Base-by-base conservation (phyloP, 2,113 vertebrate species). In the Myodes glareolus region DNA sequence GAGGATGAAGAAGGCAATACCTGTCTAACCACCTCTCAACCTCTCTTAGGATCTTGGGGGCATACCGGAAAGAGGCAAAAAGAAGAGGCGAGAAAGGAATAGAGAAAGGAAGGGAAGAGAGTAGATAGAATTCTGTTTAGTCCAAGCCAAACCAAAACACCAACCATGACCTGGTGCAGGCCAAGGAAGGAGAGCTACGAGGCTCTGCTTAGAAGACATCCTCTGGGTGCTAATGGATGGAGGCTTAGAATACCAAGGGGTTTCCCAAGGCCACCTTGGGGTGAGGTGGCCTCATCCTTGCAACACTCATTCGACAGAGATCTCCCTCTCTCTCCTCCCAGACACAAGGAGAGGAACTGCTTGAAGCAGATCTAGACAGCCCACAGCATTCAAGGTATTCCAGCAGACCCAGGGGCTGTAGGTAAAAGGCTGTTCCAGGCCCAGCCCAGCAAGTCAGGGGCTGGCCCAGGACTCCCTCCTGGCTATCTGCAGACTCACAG, bases 121-220 rank as follows among this genome's bases (percentile, higher is more conserved):
- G 50, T 61, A 84, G 25, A 36, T 4, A 88, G 47, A 88, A n/a
- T 31, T 58, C 33, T 81, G 13, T 39, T 88, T 47, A 80, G 31
- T 45, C 75, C 78, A 90, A 88, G 65, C 36, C 90, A 72, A 96
- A 94, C 67, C 65, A 27, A 90, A 85, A 90, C n/a, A 7, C 67
- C 50, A 85, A 19, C 3, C 21, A 75, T 19, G 45, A 77, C 45
- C 81, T 86, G 29, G 85, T 42, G 5, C 7, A 89, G 58, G 27
- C 25, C 50, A 21, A 92, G 63, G 52, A 81, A 0, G 67, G 85
- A 63, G 76, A 77, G 67, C 80, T 77, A 25, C 13, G 19, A 33
- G 78, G 33, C 16, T 85, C 8, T 50, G 52, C 87, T 63, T 42
- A 73, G 39, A 92, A 80, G 70, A 85, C 31, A 16, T 29, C 61